Base-by-base conservation (phyloP, 2,888 invertebrate species). In the Resseliella maxima region DNA sequence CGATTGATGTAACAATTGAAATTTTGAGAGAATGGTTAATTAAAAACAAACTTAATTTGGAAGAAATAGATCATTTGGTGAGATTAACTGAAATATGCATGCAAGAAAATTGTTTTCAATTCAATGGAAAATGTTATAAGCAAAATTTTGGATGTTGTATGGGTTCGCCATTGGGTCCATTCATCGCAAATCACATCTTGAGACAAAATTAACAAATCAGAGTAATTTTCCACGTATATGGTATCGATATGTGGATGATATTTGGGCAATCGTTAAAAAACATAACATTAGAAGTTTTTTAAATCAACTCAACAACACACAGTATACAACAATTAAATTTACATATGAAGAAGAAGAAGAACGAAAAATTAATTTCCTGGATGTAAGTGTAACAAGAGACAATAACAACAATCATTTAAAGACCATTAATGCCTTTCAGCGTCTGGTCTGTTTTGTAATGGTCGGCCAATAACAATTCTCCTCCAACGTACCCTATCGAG, bases 121-220 rank as follows among this genome's bases (percentile, higher is more conserved):
- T 81, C 36, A 81, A 81, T 81, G 81, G 21, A 1, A 81, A n/a
- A n/a, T 83, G 1, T 6, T 83, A 38, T 83, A 38, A 24, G 0
- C 83, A 83, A n/a, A 24, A 83, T 24, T 83, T 38, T 83, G 83
- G 83, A n/a, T 83, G 36, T 6, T 21, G 83, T 12, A 83, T 83
- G 83, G 83, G 83, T 1, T 83, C 83, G 38, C 8, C 83, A 2
- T 38, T 83, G n/a, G 38, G 83, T 38, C 83, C 83, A n/a, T 83
- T 83, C n/a, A 2, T 83, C 24, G 83, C 83, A 21, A 83, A 83
- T 83, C 83, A 21, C 1, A 38, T n/a, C n/a, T 83, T 6, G 83
- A 83, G n/a, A 83, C 83, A 38, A 38, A 1, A 12, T n/a, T 83
- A n/a, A 83, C 38, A n/a, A 38, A 38, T 5, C 24, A 36, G n/a